Evolutionary conservation across 92 coral and sea anemone genomes (phyloP), one percentile per base, ranked within the genome.

Genomic region (Siderastrea siderea): DNA sequence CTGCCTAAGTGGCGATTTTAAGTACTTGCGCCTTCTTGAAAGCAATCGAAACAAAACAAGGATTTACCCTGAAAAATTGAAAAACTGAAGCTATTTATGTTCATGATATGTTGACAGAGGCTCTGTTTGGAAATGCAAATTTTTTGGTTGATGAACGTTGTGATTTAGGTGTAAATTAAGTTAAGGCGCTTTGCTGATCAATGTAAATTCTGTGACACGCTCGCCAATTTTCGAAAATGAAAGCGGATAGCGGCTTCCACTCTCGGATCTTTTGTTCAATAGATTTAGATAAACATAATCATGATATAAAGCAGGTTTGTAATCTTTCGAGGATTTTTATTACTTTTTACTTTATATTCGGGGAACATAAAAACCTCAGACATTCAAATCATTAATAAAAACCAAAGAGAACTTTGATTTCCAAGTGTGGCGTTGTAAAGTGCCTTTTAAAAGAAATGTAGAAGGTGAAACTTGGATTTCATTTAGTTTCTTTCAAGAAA

Each of bases 101-200:
- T 63, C 10, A 76, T 16, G 73, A 46, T 64, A 61, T 84, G 73
- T 84, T 84, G 66, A 84, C 87, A 74, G 19, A 59, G 53, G 77
- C 54, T 52, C 48, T 68, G 53, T 85, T 65, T 65, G 16, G 46
- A 85, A 85, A 85, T 85, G 77, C 77, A 77, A 85, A 77, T 85
- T 76, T 69, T 10, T 45, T 50, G 47, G 7, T 55, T 85, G 67
- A 53, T 66, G 75, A 77, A 68, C 75, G 67, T 45, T 68, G 72
- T 78, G 77, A 77, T 85, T 85, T 66, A 77, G 84, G 89, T 64
- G 89, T 85, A 77, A 85, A 85, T 85, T 85, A 77, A 47, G 89
- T 85, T 75, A 77, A 78, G 80, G 82, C 67, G 76, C 68, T 85
- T 67, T 65, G 45, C 65, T 45, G 82, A 76, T 75, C 68, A 76